Base-by-base conservation (phyloP, 2,113 vertebrate species). In the Hirundichthys speculiger region DNA sequence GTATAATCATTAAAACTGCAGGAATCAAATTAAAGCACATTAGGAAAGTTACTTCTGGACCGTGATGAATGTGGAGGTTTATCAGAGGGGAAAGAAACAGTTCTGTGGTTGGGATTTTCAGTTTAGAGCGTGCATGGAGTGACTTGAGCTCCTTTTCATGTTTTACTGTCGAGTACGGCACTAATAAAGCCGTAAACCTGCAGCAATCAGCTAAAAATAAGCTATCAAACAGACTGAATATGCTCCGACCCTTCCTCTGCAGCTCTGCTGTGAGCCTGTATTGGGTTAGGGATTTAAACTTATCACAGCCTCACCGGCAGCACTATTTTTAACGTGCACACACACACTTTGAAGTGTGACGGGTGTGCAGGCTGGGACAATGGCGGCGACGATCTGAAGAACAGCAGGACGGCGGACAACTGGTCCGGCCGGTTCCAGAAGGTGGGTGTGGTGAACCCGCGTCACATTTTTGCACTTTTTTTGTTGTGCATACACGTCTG, bases 311-410 rank as follows among this genome's bases (percentile, higher is more conserved):
- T 46, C 25, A 13, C 48, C 22, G 40, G 8, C 41, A 9, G 2
- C 9, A 18, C 47, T 79, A 76, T 76, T 76, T 83, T 79, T 79
- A 71, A 6, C 60, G 42, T 50, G 43, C 45, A 18, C 62, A 53
- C 19, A 25, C 67, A 60, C 30, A 42, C 30, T 58, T 69, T 69
- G 57, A 73, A 75, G 56, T 58, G 18, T 52, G 64, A 76, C 69
- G 57, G 69, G 34, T 25, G 45, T 18, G 42, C 19, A 8, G 53
- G 52, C 50, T 50, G 56, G 43, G 70, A n/a, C n/a, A n/a, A n/a
- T n/a, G n/a, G n/a, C n/a, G n/a, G n/a, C n/a, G n/a, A n/a, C n/a
- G n/a, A n/a, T n/a, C n/a, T n/a, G n/a, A n/a, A n/a, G n/a, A n/a
- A n/a, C n/a, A n/a, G n/a, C n/a, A n/a, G n/a, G n/a, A n/a, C n/a